Base-by-base conservation (phyloP, 1,140 invertebrate genomes). In the Lucilia cuprina region DNA sequence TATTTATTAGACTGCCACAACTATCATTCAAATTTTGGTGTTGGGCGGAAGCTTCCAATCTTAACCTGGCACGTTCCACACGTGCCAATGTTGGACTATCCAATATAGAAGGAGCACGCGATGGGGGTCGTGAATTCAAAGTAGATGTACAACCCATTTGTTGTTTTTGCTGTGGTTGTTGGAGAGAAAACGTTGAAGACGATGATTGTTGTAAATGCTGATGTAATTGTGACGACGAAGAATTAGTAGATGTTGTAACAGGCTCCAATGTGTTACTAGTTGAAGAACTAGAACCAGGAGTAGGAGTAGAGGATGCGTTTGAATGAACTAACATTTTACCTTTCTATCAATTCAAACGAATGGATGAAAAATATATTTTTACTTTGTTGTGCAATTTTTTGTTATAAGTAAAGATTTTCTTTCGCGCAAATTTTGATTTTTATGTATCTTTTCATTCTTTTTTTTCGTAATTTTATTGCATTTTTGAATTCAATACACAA, bases 11-110 rank as follows among this genome's bases (percentile, higher is more conserved):
- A 85, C 87, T 90, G 9, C 87, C 85, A 10, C 85, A 84, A 4
- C 74, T 84, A 7, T 85, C 84, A 10, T 85, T 85, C 14, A 74
- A 65, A 86, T 88, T 75, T 65, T 88, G 85, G 12, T 89, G 89
- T 83, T 84, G 82, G 9, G 50, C 84, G 5, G 87, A 88, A 78
- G 89, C 90, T 85, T 93, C 93, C 82, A 93, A 90, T 30, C 93
- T 88, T 49, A 93, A 86, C 77, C 92, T 89, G 17, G 93, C 93
- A 84, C 93, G 90, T 87, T 93, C 93, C 75, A 93, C 93, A 82
- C 93, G 90, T 74, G 93, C 93, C 86, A 93, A 87, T 82, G 92
- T 93, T 34, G 93, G 93, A 74, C 93, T 93, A 88, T 93, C 93
- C 84, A 93, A 87, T 74, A 93, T 92, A 49, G 92, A 92, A 74